Percentiles rank a stretch among this genome's conserved stretches.
Conservation (phyloP, 2,888 invertebrate species). For the Colostygia pectinataria region DNA sequence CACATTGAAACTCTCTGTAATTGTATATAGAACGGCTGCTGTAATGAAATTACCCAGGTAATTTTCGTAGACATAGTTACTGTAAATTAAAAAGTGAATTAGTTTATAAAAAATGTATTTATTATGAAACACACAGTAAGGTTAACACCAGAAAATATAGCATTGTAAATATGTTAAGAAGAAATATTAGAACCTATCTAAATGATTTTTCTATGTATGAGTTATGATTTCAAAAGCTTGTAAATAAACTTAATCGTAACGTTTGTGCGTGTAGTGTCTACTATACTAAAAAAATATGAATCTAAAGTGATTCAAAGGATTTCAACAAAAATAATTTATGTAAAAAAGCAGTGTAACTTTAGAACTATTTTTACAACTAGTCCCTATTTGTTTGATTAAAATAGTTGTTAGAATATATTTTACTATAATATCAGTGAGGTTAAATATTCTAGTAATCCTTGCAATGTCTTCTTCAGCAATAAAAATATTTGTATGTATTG, state of each 20-base stretch:
- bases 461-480: slow-evolving; percentile 78
- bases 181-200: slow-evolving; percentile 51
- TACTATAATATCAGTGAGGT: slow-evolving; percentile 59
- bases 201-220: slow-evolving; percentile 63
- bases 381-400: slow-evolving; percentile 71
- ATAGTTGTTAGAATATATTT: slow-evolving; percentile 70
- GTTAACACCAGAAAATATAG: slow-evolving; percentile 80
- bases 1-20: slow-evolving; percentile 53
- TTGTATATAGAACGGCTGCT: slow-evolving; percentile 61
- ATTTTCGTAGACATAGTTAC: slow-evolving; percentile 72
- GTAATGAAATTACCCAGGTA: slow-evolving; percentile 64
- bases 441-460: slow-evolving; percentile 64
- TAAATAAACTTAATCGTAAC: slow-evolving; percentile 53
- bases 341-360: slow-evolving; percentile 57
- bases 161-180: slow-evolving; percentile 76
- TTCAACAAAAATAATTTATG: slow-evolving; percentile 47
- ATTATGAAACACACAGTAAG: slow-evolving; percentile 82
- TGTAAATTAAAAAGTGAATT: slow-evolving; percentile 68
- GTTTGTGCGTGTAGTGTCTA: slow-evolving; percentile 27
- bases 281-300: slow-evolving; percentile 25
- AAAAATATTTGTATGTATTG: slow-evolving; percentile 71
- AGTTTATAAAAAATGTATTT: slow-evolving; percentile 77
- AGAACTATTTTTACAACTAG: slow-evolving; percentile 79
- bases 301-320: slow-evolving; percentile 29
- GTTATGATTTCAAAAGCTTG: slow-evolving; percentile 65